Conservation (phyloP, 2,797 vertebrate genomes). For the Petrocephalus schoutedeni region DNA sequence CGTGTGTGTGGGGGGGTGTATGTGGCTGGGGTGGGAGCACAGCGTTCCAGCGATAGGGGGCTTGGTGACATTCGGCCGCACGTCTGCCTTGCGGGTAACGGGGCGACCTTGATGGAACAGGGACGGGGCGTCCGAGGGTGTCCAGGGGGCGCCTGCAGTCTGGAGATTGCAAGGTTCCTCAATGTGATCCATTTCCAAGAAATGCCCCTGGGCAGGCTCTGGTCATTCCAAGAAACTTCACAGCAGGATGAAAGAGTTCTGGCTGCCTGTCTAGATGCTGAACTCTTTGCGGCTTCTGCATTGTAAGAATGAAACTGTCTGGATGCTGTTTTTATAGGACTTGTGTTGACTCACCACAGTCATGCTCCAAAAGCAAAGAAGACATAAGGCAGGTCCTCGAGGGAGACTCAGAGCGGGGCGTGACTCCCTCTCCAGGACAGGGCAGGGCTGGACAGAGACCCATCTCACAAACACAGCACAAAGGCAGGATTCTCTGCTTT, state of each 20-base stretch:
- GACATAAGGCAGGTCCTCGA: not conserved
- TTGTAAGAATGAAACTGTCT: not conserved
- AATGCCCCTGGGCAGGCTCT: not conserved
- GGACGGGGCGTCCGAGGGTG: not conserved
- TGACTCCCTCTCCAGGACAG: not conserved
- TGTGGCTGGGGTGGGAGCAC: not conserved
- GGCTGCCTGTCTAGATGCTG: not conserved
- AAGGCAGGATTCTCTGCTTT: not conserved
- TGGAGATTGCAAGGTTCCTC: not conserved
- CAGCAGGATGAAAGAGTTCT: not conserved
- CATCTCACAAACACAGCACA: not conserved
- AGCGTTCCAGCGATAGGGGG: not conserved
- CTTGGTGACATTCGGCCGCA: not conserved
- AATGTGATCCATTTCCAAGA: not conserved
- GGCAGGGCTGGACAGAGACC: not conserved
- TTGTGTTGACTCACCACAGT: not conserved
- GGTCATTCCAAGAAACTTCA: not conserved
- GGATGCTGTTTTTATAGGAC: not conserved
- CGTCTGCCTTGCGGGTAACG: not conserved
- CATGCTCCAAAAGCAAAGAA: not conserved
- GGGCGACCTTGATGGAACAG: not conserved
- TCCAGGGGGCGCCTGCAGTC: not conserved
- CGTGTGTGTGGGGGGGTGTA: not conserved
- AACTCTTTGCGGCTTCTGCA: not conserved
- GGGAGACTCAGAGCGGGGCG: not conserved